These are phyloP conservation scores for Cyaniris semiargus DNA, from an alignment of 2,888 invertebrate genomes.

Conservation along the genomic window DNA sequence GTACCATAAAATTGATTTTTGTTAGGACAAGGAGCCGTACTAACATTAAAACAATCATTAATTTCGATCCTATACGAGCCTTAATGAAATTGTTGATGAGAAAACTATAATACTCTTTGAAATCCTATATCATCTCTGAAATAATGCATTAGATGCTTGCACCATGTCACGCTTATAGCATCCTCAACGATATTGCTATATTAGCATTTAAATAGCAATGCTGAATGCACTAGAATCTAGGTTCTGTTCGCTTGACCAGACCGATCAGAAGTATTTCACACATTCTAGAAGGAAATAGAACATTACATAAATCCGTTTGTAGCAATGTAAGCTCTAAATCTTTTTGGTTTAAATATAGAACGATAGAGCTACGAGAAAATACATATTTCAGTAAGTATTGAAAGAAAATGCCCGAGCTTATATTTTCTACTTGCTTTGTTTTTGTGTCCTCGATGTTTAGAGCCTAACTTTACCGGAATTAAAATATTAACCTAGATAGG, in stretches of 20 bases:
- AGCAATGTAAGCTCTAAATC: not conserved
- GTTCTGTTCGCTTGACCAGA: not conserved
- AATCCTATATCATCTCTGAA: not conserved
- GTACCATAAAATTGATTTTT: too few relatives aligned
- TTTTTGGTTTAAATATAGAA: not conserved
- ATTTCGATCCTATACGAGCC: not conserved
- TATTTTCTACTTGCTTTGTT: not conserved
- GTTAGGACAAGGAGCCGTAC: too few relatives aligned
- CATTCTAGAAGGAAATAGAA: constrained; percentile 3
- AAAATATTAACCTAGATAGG: too few relatives aligned
- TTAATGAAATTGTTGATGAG: not conserved
- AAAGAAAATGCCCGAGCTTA: not conserved
- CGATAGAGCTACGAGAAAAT: not conserved
- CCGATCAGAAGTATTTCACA: not conserved
- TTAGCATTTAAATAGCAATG: constrained; percentile 21
- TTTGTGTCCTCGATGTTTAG: too few relatives aligned
- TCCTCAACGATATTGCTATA: constrained; percentile 12
- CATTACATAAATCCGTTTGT: constrained; percentile 15
- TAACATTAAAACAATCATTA: too few relatives aligned
- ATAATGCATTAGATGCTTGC: not conserved
- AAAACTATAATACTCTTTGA: not conserved
- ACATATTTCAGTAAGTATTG: not conserved
- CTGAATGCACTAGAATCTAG: constrained; percentile 4
- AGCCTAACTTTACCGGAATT: too few relatives aligned
- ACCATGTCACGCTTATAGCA: not conserved